Conservation (phyloP, 2,113 vertebrate genomes). For the Aphyosemion australe region DNA sequence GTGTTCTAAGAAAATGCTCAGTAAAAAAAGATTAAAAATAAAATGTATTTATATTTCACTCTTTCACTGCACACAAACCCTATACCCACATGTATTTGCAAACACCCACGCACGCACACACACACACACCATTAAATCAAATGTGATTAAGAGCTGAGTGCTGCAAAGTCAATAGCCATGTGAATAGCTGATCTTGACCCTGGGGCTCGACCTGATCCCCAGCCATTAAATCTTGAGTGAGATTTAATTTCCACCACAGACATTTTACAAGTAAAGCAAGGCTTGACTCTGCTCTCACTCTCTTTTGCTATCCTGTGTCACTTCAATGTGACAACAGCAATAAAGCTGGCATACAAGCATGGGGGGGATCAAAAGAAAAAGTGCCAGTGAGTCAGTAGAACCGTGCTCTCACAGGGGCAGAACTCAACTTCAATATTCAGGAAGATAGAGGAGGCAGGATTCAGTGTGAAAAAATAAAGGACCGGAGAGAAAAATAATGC, state of each 20-base stretch:
- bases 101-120: conserved; percentile 46
- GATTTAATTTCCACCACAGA: conserved; percentile 66
- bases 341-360: conserved; percentile 5
- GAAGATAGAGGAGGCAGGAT: conserved; percentile 24
- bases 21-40: no score
- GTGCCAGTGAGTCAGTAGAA: conserved; percentile 21
- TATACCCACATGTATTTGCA: conserved; percentile 28
- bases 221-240: conserved; percentile 70
- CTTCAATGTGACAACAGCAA: conserved; percentile 45
- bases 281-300: conserved; percentile 26
- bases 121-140: conserved; percentile 50
- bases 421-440: conserved; percentile 3
- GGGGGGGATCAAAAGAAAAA: neutral
- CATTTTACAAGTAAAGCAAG: conserved; percentile 61
- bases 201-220: conserved; percentile 54
- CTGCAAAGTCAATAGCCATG: conserved; percentile 48
- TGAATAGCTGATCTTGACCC: conserved; percentile 67
- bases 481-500: neutral
- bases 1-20: no score
- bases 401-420: conserved; percentile 34
- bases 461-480: conserved; percentile 16
- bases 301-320: conserved; percentile 20
- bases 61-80: neutral
- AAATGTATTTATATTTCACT: conserved; percentile 18
- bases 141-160: conserved; percentile 50